Conservation (phyloP, 2,888 invertebrate genomes). For the Drosophila parthenogenetica region DNA sequence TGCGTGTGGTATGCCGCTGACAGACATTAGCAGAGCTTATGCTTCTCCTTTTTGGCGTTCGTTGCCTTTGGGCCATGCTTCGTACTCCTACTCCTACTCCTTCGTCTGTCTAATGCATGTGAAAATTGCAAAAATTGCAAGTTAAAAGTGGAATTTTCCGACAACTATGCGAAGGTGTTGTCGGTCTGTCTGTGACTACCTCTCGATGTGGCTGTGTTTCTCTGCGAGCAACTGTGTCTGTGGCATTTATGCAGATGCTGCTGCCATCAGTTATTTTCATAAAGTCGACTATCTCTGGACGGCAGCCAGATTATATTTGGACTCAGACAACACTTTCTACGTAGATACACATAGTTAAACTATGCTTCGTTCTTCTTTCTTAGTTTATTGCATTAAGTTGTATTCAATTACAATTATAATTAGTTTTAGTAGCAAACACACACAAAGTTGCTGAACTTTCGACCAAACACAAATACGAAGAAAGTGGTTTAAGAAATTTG, state of each 20-base stretch:
- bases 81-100: not conserved
- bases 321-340: constrained; percentile 29
- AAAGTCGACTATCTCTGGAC: constrained; percentile 51
- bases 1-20: constrained; percentile 67
- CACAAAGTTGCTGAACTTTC: constrained; percentile 7
- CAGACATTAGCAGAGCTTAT: constrained; percentile 73
- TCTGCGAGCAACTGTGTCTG: constrained; percentile 6
- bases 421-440: constrained; percentile 37
- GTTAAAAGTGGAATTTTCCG: constrained; percentile 56
- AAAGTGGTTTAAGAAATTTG: constrained; percentile 8
- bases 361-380: constrained; percentile 22
- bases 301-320: constrained; percentile 52
- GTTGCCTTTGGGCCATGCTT: constrained; percentile 11
- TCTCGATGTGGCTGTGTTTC: not conserved
- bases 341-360: constrained; percentile 18
- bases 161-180: constrained; percentile 56
- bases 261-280: constrained; percentile 57
- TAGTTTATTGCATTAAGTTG: constrained; percentile 37
- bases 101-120: constrained; percentile 49
- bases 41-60: constrained; percentile 8
- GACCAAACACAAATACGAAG: not conserved
- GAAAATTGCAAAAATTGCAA: constrained; percentile 63
- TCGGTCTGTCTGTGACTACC: constrained; percentile 13
- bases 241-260: constrained; percentile 50
- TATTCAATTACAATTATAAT: constrained; percentile 43